These are phyloP conservation scores for Acronicta leporina DNA, from an alignment of 2,888 invertebrate species.

Conservation along the genomic window DNA sequence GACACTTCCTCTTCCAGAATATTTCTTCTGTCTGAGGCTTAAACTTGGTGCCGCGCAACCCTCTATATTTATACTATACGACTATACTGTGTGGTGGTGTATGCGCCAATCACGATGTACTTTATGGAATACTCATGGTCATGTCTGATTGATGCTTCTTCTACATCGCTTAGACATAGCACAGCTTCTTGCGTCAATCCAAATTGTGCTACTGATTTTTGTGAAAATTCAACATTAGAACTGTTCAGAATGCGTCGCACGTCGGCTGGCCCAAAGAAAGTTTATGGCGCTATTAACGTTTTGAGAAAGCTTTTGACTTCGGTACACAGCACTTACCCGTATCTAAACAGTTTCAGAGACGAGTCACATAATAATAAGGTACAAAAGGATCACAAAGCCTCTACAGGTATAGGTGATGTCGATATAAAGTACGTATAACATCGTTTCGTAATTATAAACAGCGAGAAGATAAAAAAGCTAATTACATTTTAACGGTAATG, in stretches of 20 bases:
- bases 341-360: conserved; percentile 34
- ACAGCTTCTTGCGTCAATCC: not conserved
- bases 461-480: no score
- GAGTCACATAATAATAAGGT: not conserved
- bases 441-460: no score
- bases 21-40: not conserved
- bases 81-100: not conserved
- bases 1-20: not conserved
- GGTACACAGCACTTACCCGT: conserved; percentile 42
- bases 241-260: conserved; percentile 3
- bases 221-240: conserved; percentile 1
- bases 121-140: no score
- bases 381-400: conserved; percentile 13
- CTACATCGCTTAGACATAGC: not conserved
- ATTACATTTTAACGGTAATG: no score
- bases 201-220: not conserved
- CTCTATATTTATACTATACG: not conserved
- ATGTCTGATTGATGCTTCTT: conserved; percentile 21
- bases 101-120: conserved; percentile 25
- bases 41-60: not conserved
- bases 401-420: no score
- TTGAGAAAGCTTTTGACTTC: conserved; percentile 51
- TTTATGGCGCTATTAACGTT: conserved; percentile 48
- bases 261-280: conserved; percentile 30
- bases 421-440: no score